Conservation (phyloP, 1,140 invertebrate species). For the Zaprionus nigranus region DNA sequence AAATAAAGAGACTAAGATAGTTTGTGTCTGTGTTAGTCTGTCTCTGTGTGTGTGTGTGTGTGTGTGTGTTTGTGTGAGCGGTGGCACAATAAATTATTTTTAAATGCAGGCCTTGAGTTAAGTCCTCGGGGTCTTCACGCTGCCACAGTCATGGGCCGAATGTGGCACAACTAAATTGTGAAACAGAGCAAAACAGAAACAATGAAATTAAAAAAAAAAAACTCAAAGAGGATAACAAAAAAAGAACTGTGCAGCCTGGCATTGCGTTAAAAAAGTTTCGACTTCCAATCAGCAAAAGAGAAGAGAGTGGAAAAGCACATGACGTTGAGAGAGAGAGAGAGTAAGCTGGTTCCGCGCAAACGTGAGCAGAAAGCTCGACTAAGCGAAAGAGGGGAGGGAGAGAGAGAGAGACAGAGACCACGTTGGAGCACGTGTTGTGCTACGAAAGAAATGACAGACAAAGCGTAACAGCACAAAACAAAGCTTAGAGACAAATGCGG, state of each 20-base stretch:
- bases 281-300: slow-evolving; percentile 69
- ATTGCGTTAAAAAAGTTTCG: slow-evolving; percentile 20
- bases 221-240: slow-evolving; percentile 11
- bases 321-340: not conserved
- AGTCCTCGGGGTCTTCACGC: slow-evolving; percentile 24
- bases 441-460: slow-evolving; percentile 12
- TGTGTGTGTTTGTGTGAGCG: slow-evolving; percentile 7
- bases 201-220: slow-evolving; percentile 29
- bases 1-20: slow-evolving; percentile 29
- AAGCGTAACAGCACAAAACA: slow-evolving; percentile 40
- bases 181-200: slow-evolving; percentile 47
- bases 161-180: slow-evolving; percentile 61
- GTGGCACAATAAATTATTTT: slow-evolving; percentile 45
- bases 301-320: not conserved
- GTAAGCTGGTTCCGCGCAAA: slow-evolving; percentile 12
- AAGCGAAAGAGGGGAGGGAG: slow-evolving; percentile 7
- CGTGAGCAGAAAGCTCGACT: slow-evolving; percentile 25
- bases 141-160: slow-evolving; percentile 57
- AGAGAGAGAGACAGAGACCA: slow-evolving; percentile 41
- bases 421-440: slow-evolving; percentile 44
- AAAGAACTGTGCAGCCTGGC: slow-evolving; percentile 29
- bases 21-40: not conserved
- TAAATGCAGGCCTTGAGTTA: slow-evolving; percentile 32
- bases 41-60: not conserved
- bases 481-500: slow-evolving; percentile 42